These are phyloP conservation scores for Leptinotarsa lineolata DNA, from an alignment of 1,140 invertebrate genomes.

Conservation along the genomic window DNA sequence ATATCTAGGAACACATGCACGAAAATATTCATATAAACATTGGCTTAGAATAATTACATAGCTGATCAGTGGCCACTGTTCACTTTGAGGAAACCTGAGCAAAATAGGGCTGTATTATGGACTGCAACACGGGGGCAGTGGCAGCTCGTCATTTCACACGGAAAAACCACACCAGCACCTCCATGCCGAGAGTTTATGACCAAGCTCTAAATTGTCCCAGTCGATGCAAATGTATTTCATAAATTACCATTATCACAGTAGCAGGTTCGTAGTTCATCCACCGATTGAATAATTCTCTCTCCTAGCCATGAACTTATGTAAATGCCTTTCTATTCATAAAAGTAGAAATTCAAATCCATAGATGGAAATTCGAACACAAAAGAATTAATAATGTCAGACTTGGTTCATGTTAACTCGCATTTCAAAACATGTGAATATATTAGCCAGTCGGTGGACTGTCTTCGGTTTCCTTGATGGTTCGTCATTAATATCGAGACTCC, in stretches of 20 bases:
- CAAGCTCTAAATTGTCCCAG: not conserved
- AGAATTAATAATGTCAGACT: slow-evolving; percentile 24
- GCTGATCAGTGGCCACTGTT: no score
- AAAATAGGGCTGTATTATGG: no score
- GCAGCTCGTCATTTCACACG: no score
- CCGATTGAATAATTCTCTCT: not conserved
- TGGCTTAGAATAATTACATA: no score
- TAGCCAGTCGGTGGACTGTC: not conserved
- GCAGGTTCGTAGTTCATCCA: slow-evolving; percentile 20
- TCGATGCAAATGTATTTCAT: slow-evolving; percentile 18
- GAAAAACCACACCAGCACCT: no score
- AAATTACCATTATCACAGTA: slow-evolving; percentile 14
- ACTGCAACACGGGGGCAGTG: no score
- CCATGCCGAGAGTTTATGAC: not conserved
- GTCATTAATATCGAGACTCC: not conserved
- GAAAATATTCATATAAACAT: no score
- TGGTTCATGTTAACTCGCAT: slow-evolving; percentile 15
- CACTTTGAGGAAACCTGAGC: no score
- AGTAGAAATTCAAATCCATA: slow-evolving; percentile 25
- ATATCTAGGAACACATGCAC: no score
- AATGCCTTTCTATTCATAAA: slow-evolving; percentile 25
- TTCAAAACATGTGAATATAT: slow-evolving; percentile 17
- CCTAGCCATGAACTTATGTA: slow-evolving; percentile 25
- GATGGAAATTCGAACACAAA: slow-evolving; percentile 24
- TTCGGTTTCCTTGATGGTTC: not conserved